These are phyloP conservation scores for Mohoua ochrocephala DNA, from an alignment of 2,113 vertebrate genomes.

Conservation along the genomic window DNA sequence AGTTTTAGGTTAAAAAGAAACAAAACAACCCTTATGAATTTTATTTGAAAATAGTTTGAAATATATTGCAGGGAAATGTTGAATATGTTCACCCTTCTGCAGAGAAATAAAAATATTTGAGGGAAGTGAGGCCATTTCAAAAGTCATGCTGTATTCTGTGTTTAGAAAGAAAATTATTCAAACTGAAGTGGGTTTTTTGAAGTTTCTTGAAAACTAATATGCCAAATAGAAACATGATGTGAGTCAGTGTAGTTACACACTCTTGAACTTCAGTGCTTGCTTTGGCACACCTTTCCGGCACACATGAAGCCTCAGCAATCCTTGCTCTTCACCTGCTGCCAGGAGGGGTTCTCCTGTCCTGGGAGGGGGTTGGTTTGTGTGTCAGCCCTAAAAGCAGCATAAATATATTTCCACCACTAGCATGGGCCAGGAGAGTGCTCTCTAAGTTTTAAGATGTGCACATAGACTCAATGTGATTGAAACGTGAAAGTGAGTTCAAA, in stretches of 20 bases:
- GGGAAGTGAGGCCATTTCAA: background rate
- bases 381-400: background rate
- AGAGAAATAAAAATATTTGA: background rate
- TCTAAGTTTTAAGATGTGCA: background rate
- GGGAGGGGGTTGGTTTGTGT: background rate
- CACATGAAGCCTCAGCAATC: rapidly evolving
- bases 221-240: background rate
- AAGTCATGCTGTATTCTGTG: background rate
- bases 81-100: background rate
- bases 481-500: background rate
- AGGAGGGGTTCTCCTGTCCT: background rate
- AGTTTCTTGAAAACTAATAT: background rate
- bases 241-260: background rate
- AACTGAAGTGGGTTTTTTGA: background rate
- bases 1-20: background rate
- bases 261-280: background rate
- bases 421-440: background rate
- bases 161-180: background rate
- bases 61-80: background rate
- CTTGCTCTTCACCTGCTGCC: background rate
- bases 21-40: background rate
- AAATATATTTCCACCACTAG: background rate
- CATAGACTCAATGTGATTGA: background rate
- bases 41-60: background rate
- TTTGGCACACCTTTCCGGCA: background rate